Evolutionary conservation across 2,888 invertebrate genomes (phyloP).

Genomic region (Sphaerophoria taeniata): DNA sequence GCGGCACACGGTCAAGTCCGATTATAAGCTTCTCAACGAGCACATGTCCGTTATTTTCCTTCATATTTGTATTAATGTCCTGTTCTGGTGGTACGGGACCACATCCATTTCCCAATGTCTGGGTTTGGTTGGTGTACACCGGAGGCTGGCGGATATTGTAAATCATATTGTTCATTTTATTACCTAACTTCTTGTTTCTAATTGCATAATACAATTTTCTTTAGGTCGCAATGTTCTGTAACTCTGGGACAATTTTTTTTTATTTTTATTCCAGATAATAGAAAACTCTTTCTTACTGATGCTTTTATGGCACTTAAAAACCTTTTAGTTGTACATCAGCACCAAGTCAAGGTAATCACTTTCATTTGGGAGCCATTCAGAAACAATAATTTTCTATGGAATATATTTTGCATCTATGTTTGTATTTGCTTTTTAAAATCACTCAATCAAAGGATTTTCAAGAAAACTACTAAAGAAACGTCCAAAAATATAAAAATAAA

Average conservation of each 20-base stretch:
- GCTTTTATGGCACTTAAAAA: neutral
- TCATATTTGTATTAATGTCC: conserved; percentile 17
- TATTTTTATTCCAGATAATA: conserved; percentile 29
- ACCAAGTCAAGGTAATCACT: conserved; percentile 21
- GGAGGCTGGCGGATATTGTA: conserved; percentile 67
- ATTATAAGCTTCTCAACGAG: conserved; percentile 88
- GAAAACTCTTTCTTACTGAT: conserved; percentile 25
- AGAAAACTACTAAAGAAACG: no score
- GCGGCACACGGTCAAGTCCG: conserved; percentile 90
- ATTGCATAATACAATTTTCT: conserved; percentile 59
- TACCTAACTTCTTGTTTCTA: conserved; percentile 37
- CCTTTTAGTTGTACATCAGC: conserved; percentile 16
- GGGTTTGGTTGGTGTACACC: conserved; percentile 46
- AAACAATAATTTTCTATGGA: no score
- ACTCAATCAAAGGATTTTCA: no score
- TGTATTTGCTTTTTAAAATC: no score
- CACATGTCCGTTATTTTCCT: conserved; percentile 64
- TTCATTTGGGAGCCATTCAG: neutral
- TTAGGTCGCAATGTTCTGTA: conserved; percentile 15
- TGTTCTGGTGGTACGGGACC: conserved; percentile 16
- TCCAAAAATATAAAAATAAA: no score
- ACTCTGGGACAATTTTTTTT: neutral
- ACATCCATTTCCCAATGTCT: conserved; percentile 59
- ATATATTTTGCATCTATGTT: no score
- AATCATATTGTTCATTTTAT: conserved; percentile 62